phyloP scores from a whole-genome alignment of 1,140 invertebrate species.

The Grapholita molesta region DNA sequence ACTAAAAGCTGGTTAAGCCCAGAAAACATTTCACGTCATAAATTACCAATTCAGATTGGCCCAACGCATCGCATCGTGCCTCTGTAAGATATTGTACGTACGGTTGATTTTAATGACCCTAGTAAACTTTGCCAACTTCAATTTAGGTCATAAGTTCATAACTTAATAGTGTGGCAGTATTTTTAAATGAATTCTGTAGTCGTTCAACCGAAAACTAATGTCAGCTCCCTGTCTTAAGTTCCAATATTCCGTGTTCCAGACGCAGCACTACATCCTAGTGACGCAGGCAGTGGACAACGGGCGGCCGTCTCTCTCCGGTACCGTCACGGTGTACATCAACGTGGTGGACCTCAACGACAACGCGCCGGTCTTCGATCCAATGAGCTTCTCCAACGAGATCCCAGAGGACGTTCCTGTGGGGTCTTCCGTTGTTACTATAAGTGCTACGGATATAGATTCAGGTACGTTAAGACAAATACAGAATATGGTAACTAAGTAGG shows the following conservation, averaged over 20 bases:
- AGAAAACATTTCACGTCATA: background rate
- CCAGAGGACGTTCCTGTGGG: slow-evolving; percentile 91
- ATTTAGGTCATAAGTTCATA: no score
- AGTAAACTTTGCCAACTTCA: no score
- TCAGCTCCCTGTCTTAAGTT: background rate
- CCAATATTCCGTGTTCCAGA: slow-evolving; percentile 79
- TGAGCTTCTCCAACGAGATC: slow-evolving; percentile 92
- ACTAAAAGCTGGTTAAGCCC: background rate
- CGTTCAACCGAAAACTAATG: background rate
- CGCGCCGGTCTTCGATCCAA: slow-evolving; percentile 93
- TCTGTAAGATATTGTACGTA: no score
- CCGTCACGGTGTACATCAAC: slow-evolving; percentile 95
- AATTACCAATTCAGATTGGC: background rate
- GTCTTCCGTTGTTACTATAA: slow-evolving; percentile 88
- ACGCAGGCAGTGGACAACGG: slow-evolving; percentile 95
- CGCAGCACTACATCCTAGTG: slow-evolving; percentile 95
- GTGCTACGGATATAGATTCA: slow-evolving; percentile 94
- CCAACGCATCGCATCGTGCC: no score
- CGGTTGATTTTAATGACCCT: no score
- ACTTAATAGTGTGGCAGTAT: no score
- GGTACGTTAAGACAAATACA: slow-evolving; percentile 76
- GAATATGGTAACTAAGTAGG: slow-evolving; percentile 1
- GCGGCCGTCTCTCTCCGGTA: slow-evolving; percentile 91
- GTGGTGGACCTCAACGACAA: slow-evolving; percentile 97
- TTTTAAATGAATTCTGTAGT: no score